Conservation (phyloP, 2,797 vertebrate species). For the Argyrosomus regius region DNA sequence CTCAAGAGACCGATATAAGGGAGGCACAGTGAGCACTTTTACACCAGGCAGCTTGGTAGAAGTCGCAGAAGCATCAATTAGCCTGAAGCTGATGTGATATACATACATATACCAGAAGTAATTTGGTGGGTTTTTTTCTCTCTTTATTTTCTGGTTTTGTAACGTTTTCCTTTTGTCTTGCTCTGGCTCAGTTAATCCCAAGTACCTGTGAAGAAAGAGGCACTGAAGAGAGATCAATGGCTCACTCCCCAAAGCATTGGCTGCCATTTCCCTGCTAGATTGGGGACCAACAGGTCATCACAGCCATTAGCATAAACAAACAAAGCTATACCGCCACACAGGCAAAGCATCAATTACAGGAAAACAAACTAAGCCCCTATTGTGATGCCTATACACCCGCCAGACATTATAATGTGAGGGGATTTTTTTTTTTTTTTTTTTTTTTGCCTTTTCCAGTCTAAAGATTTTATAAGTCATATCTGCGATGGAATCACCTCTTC, state of each 20-base stretch:
- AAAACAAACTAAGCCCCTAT: constrained; percentile 78
- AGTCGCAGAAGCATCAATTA: constrained; percentile 53
- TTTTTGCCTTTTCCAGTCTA: constrained; percentile 22
- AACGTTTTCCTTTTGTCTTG: constrained; percentile 69
- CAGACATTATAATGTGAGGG: constrained; percentile 52
- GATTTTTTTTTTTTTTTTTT: constrained; percentile 16
- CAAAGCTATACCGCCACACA: constrained; percentile 72
- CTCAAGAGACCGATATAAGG: constrained; percentile 54
- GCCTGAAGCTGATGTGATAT: constrained; percentile 46
- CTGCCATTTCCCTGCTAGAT: constrained; percentile 85
- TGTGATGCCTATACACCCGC: constrained; percentile 65
- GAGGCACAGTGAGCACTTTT: constrained; percentile 59
- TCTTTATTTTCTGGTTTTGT: neutral
- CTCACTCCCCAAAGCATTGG: constrained; percentile 79
- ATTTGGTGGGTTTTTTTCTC: constrained; percentile 15
- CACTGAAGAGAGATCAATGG: constrained; percentile 82
- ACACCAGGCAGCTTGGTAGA: constrained; percentile 48
- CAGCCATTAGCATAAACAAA: constrained; percentile 86
- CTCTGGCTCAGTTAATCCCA: constrained; percentile 73
- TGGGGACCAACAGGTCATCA: constrained; percentile 85
- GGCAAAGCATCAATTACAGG: constrained; percentile 78
- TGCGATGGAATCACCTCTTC: constrained; percentile 69
- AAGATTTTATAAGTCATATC: constrained; percentile 72
- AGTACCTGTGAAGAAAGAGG: constrained; percentile 75
- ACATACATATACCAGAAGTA: constrained; percentile 33